These are phyloP conservation scores for Dicyrtoma fusca DNA, from an alignment of 2,888 invertebrate genomes.

Conservation along the genomic window DNA sequence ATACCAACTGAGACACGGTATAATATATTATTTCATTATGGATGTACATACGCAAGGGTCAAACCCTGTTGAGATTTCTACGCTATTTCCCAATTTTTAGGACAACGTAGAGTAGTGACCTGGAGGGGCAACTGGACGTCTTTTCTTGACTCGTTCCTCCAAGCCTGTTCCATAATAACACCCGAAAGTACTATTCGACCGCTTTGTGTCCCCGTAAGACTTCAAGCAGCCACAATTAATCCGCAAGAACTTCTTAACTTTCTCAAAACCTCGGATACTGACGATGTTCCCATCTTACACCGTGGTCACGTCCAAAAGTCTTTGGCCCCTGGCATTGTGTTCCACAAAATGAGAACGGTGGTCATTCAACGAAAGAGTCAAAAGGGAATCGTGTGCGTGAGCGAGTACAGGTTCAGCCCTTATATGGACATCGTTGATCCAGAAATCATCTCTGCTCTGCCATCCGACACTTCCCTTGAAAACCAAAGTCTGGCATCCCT, in stretches of 20 bases:
- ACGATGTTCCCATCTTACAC: too few relatives aligned
- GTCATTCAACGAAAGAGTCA: constrained; percentile 66
- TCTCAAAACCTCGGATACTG: too few relatives aligned
- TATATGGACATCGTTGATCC: constrained; percentile 17
- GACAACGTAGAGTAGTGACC: constrained; percentile 60
- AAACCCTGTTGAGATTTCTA: too few relatives aligned
- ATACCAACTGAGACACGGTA: too few relatives aligned
- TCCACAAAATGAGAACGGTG: constrained; percentile 76
- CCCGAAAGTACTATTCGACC: constrained; percentile 6
- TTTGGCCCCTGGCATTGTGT: constrained; percentile 70
- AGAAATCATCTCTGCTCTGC: neutral
- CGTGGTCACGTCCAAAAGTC: too few relatives aligned
- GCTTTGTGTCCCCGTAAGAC: constrained; percentile 22
- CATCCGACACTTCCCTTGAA: neutral
- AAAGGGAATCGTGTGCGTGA: constrained; percentile 17
- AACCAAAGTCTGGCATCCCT: too few relatives aligned
- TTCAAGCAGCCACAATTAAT: constrained; percentile 17
- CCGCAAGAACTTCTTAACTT: neutral
- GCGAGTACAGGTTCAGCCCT: constrained; percentile 35
- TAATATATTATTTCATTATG: too few relatives aligned
- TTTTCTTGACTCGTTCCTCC: constrained; percentile 94
- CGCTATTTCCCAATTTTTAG: constrained; percentile 27
- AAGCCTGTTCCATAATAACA: constrained; percentile 60
- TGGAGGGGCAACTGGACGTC: constrained; percentile 94
- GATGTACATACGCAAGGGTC: too few relatives aligned